phyloP scores from a whole-genome alignment of 2,888 invertebrate species.

The Barypeithes pellucidus region DNA sequence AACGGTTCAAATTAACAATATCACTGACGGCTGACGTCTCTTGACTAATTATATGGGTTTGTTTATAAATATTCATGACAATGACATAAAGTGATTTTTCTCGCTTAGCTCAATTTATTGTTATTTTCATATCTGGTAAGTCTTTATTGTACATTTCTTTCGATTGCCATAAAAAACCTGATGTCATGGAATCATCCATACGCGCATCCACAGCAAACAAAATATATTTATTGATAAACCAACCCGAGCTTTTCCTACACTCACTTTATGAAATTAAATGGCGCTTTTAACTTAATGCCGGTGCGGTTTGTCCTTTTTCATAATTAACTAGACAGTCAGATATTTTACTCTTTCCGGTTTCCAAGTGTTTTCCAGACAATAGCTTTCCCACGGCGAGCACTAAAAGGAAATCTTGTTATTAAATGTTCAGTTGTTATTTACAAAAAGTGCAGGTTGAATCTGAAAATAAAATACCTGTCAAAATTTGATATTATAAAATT shows the following conservation, averaged over 20 bases:
- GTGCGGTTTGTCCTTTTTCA: conserved; percentile 24
- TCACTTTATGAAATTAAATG: conserved; percentile 29
- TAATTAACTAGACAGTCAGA: conserved; percentile 22
- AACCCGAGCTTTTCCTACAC: conserved; percentile 12
- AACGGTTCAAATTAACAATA: too few relatives aligned
- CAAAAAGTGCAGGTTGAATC: background rate
- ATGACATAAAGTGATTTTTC: too few relatives aligned
- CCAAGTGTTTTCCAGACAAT: conserved; percentile 31
- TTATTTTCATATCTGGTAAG: too few relatives aligned
- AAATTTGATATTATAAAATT: too few relatives aligned
- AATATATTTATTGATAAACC: conserved; percentile 8
- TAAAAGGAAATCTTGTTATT: conserved; percentile 24
- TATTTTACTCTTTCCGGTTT: conserved; percentile 30
- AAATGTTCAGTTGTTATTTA: conserved; percentile 23
- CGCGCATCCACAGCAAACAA: conserved; percentile 1
- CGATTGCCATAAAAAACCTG: too few relatives aligned
- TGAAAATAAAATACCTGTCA: background rate
- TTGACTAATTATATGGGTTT: too few relatives aligned
- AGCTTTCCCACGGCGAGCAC: conserved; percentile 8
- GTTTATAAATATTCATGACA: too few relatives aligned
- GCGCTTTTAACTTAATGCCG: conserved; percentile 26
- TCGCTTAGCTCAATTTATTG: too few relatives aligned
- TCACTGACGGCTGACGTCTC: too few relatives aligned
- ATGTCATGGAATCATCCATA: background rate
- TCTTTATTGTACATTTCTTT: too few relatives aligned